These are phyloP conservation scores for Ditylenchus weischeri DNA, from an alignment of 2,888 invertebrate genomes.

Conservation along the genomic window DNA sequence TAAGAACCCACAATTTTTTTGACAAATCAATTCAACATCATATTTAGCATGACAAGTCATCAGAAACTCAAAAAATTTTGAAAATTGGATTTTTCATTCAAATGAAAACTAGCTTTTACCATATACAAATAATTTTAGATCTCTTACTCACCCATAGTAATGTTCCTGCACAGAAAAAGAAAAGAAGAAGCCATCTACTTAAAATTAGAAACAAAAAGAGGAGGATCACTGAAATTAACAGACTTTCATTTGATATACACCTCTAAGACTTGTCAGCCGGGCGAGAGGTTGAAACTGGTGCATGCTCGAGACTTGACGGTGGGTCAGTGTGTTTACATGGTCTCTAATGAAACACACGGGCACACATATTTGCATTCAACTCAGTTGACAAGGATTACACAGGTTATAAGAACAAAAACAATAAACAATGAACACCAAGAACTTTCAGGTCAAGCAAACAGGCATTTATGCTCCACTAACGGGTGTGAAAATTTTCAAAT, in stretches of 20 bases:
- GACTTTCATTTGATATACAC: conserved; percentile 47
- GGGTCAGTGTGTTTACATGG: conserved; percentile 44
- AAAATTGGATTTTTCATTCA: too few species aligned
- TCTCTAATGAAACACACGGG: conserved; percentile 12
- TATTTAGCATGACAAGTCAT: too few species aligned
- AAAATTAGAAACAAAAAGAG: conserved; percentile 37
- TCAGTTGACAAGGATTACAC: conserved; percentile 16
- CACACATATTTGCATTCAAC: not conserved
- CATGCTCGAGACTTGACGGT: conserved; percentile 39
- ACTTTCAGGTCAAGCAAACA: conserved; percentile 31
- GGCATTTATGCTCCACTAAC: conserved; percentile 56
- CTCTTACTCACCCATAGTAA: conserved; percentile 51
- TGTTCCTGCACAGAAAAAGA: conserved; percentile 51
- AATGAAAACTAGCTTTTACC: too few species aligned
- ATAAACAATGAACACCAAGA: not conserved
- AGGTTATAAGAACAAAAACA: conserved; percentile 10
- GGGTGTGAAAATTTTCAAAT: too few species aligned
- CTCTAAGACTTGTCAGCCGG: conserved; percentile 30
- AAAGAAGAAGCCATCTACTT: conserved; percentile 46
- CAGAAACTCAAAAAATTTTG: too few species aligned
- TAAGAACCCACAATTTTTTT: too few species aligned
- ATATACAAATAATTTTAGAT: conserved; percentile 32
- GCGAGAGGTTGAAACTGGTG: conserved; percentile 26
- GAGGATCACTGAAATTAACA: conserved; percentile 44
- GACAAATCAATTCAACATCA: too few species aligned